These are phyloP conservation scores for Rhinichthys klamathensis DNA, from an alignment of 2,113 vertebrate genomes.

Conservation along the genomic window DNA sequence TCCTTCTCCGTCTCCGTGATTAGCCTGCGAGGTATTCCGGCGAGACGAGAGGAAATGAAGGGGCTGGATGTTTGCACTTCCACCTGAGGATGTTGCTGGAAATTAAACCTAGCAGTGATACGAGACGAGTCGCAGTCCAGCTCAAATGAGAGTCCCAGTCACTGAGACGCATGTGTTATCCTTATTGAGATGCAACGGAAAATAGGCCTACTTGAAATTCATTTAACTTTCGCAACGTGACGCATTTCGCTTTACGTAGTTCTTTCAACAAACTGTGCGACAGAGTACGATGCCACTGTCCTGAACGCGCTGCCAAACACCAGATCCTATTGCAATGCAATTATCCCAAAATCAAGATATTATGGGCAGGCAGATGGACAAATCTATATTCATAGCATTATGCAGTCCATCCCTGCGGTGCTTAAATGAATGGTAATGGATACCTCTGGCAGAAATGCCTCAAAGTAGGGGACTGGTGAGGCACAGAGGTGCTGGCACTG, in stretches of 20 bases:
- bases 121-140: neutral
- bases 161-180: neutral
- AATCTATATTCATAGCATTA: conserved; percentile 43
- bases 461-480: neutral
- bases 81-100: conserved; percentile 13
- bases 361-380: conserved; percentile 38
- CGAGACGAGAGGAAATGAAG: conserved; percentile 3
- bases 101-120: conserved; percentile 16
- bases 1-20: neutral
- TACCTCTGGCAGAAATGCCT: conserved; percentile 27
- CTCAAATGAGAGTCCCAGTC: neutral
- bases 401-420: neutral
- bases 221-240: neutral
- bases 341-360: conserved; percentile 7
- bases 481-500: neutral
- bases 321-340: conserved; percentile 1
- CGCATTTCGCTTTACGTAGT: neutral
- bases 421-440: conserved; percentile 32
- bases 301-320: neutral
- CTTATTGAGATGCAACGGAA: neutral
- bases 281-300: neutral
- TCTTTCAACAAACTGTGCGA: neutral
- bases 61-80: conserved; percentile 5
- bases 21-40: conserved; percentile 1
- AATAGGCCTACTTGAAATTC: neutral